Evolutionary conservation across 2,797 vertebrate species (phyloP).

Genomic region (Limnodromus scolopaceus): DNA sequence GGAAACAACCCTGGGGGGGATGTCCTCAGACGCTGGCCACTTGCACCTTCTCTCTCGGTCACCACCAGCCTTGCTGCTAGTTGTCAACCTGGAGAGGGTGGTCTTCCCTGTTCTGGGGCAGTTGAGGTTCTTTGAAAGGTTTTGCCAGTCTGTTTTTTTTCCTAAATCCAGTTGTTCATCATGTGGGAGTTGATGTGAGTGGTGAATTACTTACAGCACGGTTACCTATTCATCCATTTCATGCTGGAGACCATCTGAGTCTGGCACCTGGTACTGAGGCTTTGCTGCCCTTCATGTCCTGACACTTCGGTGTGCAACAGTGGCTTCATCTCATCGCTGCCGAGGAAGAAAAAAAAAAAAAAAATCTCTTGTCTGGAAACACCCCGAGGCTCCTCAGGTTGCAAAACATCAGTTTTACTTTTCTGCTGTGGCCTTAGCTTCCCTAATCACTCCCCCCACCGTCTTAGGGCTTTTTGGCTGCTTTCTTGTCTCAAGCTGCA

Average conservation of each 20-base stretch:
- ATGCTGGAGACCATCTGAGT: background rate
- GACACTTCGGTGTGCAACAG: background rate
- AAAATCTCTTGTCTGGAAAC: background rate
- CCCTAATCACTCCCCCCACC: background rate
- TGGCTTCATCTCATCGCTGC: background rate
- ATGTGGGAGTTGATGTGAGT: fast-evolving
- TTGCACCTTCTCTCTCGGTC: background rate
- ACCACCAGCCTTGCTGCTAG: background rate
- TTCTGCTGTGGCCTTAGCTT: background rate
- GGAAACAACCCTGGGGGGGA: background rate
- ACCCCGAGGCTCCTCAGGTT: background rate
- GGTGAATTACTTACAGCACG: background rate
- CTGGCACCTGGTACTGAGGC: background rate
- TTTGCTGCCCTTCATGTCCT: background rate
- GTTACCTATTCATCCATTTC: background rate
- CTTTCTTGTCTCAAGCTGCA: background rate
- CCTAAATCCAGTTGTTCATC: background rate
- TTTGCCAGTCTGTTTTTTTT: background rate
- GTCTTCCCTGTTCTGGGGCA: background rate
- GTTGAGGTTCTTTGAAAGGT: background rate
- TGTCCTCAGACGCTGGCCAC: background rate
- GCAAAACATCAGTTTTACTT: background rate
- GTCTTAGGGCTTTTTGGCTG: background rate
- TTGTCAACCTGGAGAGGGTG: background rate
- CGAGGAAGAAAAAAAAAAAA: background rate